phyloP scores from a whole-genome alignment of 2,113 vertebrate genomes.

The Litocranius walleri region DNA sequence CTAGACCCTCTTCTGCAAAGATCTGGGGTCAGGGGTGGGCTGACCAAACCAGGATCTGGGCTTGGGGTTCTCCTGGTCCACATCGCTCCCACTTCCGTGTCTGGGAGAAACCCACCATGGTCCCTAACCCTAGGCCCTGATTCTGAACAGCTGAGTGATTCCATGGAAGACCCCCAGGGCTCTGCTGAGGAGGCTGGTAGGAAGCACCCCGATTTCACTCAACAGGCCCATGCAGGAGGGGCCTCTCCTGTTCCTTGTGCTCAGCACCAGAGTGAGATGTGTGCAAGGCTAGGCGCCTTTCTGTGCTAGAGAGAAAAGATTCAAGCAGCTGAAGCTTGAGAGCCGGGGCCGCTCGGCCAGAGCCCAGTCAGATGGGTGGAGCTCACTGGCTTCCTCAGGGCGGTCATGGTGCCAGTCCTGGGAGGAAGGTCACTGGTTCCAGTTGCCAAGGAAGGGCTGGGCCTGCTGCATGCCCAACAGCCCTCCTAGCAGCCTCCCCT shows the following conservation, averaged over 20 bases:
- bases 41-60: rapidly evolving
- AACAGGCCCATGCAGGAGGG: neutral
- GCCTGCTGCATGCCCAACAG: rapidly evolving
- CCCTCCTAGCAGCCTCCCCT: neutral
- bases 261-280: rapidly evolving
- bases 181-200: neutral
- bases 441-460: neutral
- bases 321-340: neutral
- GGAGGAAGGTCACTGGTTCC: neutral
- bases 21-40: neutral
- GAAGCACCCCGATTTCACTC: neutral
- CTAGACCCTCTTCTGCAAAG: neutral
- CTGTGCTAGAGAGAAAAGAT: neutral
- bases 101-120: neutral
- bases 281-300: neutral
- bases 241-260: neutral
- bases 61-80: neutral
- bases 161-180: neutral
- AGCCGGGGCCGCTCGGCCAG: rapidly evolving
- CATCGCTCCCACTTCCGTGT: rapidly evolving
- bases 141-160: neutral
- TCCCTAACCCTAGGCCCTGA: neutral
- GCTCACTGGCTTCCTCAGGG: neutral
- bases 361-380: neutral
- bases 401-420: rapidly evolving